Conservation (phyloP, 2,888 invertebrate species). For the Myathropa florea region DNA sequence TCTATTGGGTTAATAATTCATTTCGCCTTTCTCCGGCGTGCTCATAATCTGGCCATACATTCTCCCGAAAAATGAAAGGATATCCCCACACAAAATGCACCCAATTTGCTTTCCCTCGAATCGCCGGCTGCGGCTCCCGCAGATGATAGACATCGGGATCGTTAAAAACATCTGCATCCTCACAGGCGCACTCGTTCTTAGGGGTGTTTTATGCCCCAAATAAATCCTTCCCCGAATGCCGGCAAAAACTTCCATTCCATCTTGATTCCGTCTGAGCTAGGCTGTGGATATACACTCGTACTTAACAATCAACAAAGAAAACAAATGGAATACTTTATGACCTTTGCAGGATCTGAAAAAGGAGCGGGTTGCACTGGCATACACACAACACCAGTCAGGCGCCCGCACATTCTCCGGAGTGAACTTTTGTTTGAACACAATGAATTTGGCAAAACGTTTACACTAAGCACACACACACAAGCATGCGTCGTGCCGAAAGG, state of each 20-base stretch:
- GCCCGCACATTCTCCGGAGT: not conserved
- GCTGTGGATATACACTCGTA: conserved; percentile 7
- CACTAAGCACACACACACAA: conserved; percentile 6
- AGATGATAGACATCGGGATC: conserved; percentile 16
- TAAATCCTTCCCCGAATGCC: conserved; percentile 56
- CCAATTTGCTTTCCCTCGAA: too few relatives aligned
- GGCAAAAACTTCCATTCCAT: conserved; percentile 27
- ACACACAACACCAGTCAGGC: not conserved
- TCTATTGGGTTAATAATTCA: conserved; percentile 16
- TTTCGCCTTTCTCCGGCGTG: not conserved
- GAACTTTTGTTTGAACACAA: conserved; percentile 7
- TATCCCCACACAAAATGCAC: not conserved
- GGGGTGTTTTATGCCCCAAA: conserved; percentile 24
- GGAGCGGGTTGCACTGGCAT: not conserved
- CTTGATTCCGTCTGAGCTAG: conserved; percentile 36
- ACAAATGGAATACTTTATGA: conserved; percentile 62
- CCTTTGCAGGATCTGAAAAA: conserved; percentile 13
- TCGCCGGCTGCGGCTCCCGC: not conserved
- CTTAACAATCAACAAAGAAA: conserved; percentile 46
- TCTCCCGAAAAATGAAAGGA: conserved; percentile 1
- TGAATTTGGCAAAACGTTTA: conserved; percentile 43
- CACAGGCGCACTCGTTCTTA: not conserved
- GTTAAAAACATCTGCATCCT: conserved; percentile 56
- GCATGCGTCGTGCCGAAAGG: not conserved
- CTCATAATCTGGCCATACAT: too few relatives aligned